Percentiles rank a stretch among this genome's conserved stretches.
Evolutionary conservation across 2,113 vertebrate genomes (phyloP).

Genomic region (Tenrec ecaudatus): DNA sequence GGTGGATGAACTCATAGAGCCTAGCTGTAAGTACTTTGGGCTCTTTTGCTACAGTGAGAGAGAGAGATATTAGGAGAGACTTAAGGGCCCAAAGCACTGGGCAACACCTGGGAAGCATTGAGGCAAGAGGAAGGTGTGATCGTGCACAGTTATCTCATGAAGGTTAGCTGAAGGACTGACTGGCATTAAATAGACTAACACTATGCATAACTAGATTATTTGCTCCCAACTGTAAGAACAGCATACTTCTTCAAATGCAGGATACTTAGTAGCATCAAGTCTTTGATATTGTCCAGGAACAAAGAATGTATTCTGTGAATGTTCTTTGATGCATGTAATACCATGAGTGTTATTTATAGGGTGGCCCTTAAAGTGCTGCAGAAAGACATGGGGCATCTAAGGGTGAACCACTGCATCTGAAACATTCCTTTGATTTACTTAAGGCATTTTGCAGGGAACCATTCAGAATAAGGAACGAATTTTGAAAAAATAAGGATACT

Average conservation of each 20-base stretch:
- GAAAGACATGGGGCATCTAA: conserved; percentile 39
- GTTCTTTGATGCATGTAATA: conserved; percentile 53
- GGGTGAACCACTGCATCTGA: conserved; percentile 47
- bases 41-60: background rate
- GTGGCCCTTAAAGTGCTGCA: conserved; percentile 63
- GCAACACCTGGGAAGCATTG: background rate
- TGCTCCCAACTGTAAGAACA: conserved; percentile 12
- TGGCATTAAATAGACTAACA: background rate
- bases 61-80: background rate
- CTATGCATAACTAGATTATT: conserved; percentile 60
- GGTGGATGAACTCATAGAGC: background rate
- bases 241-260: conserved; percentile 12
- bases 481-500: background rate
- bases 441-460: conserved; percentile 35
- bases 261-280: background rate
- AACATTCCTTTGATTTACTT: conserved; percentile 75
- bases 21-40: background rate
- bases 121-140: background rate
- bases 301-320: conserved; percentile 45
- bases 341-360: conserved; percentile 45
- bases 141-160: background rate
- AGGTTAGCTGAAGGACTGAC: conserved; percentile 41
- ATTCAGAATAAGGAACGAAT: conserved; percentile 55
- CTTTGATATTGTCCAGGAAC: conserved; percentile 72
- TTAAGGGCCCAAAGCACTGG: background rate